These are phyloP conservation scores for Megathymus violae DNA, from an alignment of 1,140 invertebrate species.

Conservation along the genomic window DNA sequence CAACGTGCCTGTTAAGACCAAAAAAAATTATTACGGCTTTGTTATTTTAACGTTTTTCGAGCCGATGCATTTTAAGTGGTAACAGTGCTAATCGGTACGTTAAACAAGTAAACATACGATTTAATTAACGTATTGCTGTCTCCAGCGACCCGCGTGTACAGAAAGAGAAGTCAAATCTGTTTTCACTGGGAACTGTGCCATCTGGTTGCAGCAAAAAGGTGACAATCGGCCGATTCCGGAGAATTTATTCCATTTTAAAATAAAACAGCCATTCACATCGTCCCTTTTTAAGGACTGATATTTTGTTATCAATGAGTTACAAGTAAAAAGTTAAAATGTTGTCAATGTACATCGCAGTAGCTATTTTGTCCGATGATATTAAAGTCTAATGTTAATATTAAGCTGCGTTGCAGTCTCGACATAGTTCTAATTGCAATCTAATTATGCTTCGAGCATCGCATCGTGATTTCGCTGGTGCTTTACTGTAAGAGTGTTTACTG, in stretches of 20 bases:
- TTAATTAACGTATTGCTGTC: slow-evolving; percentile 17
- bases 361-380: slow-evolving; percentile 29
- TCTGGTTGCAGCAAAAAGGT: slow-evolving; percentile 65
- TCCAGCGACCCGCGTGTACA: slow-evolving; percentile 22
- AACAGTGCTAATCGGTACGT: slow-evolving; percentile 19
- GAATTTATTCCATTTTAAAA: slow-evolving; percentile 71
- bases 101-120: slow-evolving; percentile 24
- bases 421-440: slow-evolving; percentile 49
- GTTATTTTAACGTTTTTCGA: slow-evolving; percentile 27
- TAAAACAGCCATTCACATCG: slow-evolving; percentile 39
- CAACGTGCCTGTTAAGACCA: slow-evolving; percentile 15
- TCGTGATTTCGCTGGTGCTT: slow-evolving; percentile 40
- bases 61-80: slow-evolving; percentile 6
- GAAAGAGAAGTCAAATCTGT: slow-evolving; percentile 57
- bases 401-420: slow-evolving; percentile 13
- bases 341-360: not conserved
- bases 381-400: slow-evolving; percentile 22
- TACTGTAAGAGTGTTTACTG: slow-evolving; percentile 50
- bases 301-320: slow-evolving; percentile 2
- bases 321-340: slow-evolving; percentile 1
- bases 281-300: too few species aligned
- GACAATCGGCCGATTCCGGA: slow-evolving; percentile 62
- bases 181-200: slow-evolving; percentile 77
- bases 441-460: slow-evolving; percentile 42
- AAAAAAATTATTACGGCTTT: slow-evolving; percentile 19